Conservation (phyloP, 2,888 invertebrate species). For the Volucella zonaria region DNA sequence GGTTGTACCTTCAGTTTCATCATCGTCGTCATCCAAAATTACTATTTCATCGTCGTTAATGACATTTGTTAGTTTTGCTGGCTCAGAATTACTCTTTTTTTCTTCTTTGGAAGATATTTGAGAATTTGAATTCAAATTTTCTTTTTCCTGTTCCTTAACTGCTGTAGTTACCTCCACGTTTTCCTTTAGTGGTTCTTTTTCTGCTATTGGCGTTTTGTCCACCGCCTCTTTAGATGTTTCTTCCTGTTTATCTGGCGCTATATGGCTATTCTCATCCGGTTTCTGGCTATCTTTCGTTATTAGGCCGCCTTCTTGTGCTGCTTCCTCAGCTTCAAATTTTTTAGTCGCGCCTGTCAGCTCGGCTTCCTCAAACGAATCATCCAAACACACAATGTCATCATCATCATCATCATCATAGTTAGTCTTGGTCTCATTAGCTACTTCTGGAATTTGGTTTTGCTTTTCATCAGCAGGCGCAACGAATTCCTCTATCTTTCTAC, state of each 20-base stretch:
- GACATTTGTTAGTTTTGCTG: not conserved
- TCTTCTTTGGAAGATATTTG: not conserved
- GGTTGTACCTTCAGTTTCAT: conserved; percentile 56
- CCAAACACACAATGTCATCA: conserved; percentile 59
- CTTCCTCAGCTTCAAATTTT: conserved; percentile 15
- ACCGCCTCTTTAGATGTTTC: too few species aligned
- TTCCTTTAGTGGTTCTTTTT: not conserved
- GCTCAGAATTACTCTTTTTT: not conserved
- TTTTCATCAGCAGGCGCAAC: conserved; percentile 28
- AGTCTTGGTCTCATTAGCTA: conserved; percentile 10
- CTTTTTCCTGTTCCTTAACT: conserved; percentile 3
- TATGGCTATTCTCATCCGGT: too few species aligned
- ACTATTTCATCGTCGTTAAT: conserved; percentile 76
- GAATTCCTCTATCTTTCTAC: not conserved
- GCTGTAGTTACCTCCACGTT: conserved; percentile 31
- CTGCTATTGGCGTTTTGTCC: too few species aligned
- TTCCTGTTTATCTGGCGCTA: too few species aligned
- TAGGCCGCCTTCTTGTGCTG: not conserved
- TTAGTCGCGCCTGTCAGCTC: conserved; percentile 18
- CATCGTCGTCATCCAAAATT: conserved; percentile 76
- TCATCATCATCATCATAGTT: conserved; percentile 61
- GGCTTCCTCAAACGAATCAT: conserved; percentile 32
- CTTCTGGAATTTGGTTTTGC: conserved; percentile 10
- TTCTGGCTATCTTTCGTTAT: too few species aligned
- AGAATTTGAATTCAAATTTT: not conserved